A percentile compares a stretch with the other conserved stretches of the same genome.
Conservation (phyloP, 2,113 vertebrate genomes). For the Pituophis catenifer region DNA sequence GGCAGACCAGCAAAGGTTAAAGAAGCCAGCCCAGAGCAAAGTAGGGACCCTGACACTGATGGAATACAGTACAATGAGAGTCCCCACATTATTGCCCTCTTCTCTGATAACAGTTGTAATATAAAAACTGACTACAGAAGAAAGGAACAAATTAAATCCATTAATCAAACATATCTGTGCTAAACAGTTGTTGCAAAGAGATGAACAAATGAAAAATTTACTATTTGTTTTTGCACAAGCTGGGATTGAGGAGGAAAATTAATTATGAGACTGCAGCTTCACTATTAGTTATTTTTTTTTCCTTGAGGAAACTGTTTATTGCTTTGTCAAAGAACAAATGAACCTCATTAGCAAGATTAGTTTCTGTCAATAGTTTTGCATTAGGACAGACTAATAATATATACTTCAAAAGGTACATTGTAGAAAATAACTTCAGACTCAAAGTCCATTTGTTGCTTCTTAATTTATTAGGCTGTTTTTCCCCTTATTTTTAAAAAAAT, state of each 20-base stretch:
- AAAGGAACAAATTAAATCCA: constrained; percentile 82
- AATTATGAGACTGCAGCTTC: constrained; percentile 67
- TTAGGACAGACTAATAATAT: constrained; percentile 63
- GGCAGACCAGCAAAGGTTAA: constrained; percentile 73
- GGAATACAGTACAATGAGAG: constrained; percentile 64
- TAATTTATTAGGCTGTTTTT: constrained; percentile 37
- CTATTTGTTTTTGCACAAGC: constrained; percentile 72
- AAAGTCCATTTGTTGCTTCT: constrained; percentile 51
- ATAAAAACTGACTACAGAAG: constrained; percentile 80
- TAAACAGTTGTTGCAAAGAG: constrained; percentile 76
- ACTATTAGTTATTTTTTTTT: constrained; percentile 70
- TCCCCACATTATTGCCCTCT: constrained; percentile 68
- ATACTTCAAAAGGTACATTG: constrained; percentile 56
- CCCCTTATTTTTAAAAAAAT: constrained; percentile 2
- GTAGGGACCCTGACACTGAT: constrained; percentile 75
- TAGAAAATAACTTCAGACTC: constrained; percentile 56
- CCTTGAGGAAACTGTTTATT: constrained; percentile 71
- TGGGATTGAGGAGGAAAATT: constrained; percentile 69
- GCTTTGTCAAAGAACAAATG: constrained; percentile 75
- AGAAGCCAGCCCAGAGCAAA: constrained; percentile 73
- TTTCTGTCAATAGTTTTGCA: constrained; percentile 71
- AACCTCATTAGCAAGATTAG: constrained; percentile 78
- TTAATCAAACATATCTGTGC: constrained; percentile 82
- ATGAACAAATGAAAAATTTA: constrained; percentile 78
- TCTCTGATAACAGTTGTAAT: constrained; percentile 76